A percentile compares a stretch with the other conserved stretches of the same genome.
These are phyloP conservation scores for Parnassius apollo DNA, from an alignment of 2,888 invertebrate species.

Conservation along the genomic window DNA sequence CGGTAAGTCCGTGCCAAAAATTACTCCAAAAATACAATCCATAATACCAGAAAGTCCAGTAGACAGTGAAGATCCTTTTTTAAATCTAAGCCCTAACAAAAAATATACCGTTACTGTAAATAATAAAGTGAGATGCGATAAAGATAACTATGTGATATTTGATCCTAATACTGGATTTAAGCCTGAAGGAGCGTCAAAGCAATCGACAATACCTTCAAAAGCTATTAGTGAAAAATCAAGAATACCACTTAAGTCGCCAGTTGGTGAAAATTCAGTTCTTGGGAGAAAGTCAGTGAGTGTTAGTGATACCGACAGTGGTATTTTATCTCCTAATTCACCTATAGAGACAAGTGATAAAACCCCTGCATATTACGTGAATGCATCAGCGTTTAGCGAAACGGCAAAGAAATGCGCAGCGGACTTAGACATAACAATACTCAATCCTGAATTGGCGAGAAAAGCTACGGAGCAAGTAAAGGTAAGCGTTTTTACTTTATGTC, in stretches of 20 bases:
- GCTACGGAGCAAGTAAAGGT: conserved; percentile 76
- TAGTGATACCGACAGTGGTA: conserved; percentile 84
- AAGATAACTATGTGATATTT: conserved; percentile 78
- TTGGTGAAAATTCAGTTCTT: conserved; percentile 53
- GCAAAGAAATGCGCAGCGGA: conserved; percentile 57
- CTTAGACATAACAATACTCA: conserved; percentile 66
- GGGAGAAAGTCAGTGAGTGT: conserved; percentile 67
- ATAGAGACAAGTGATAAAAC: conserved; percentile 71
- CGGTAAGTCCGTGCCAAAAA: conserved; percentile 71
- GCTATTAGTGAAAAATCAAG: conserved; percentile 51
- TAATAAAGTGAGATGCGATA: conserved; percentile 76
- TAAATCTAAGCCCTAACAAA: conserved; percentile 76
- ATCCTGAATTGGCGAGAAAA: conserved; percentile 68
- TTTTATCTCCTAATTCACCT: conserved; percentile 83
- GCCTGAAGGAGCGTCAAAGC: conserved; percentile 46
- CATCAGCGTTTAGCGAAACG: conserved; percentile 62
- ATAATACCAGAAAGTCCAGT: conserved; percentile 77
- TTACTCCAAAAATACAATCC: conserved; percentile 75
- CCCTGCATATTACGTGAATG: conserved; percentile 65
- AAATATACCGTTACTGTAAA: conserved; percentile 78
- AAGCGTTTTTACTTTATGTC: conserved; percentile 35
- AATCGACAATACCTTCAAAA: conserved; percentile 53
- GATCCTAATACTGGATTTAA: conserved; percentile 75
- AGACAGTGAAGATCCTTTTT: conserved; percentile 71
- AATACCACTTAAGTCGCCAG: conserved; percentile 56